Evolutionary conservation across 2,113 vertebrate species (phyloP).

Genomic region (Xiphophorus hellerii): DNA sequence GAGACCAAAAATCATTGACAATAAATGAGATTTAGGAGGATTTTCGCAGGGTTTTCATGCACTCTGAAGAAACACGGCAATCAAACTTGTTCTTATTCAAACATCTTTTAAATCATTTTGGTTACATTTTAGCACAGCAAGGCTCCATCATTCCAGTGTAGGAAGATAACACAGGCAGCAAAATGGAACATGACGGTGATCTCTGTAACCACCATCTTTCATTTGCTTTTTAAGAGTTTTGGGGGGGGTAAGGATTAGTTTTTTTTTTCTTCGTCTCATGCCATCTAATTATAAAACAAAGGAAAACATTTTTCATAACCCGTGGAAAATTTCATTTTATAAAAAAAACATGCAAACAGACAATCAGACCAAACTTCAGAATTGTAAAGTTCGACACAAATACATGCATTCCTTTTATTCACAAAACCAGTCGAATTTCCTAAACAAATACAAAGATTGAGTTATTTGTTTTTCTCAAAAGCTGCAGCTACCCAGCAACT

Average conservation of each 20-base stretch:
- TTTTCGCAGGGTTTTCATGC: conserved; percentile 33
- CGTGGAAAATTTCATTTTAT: conserved; percentile 54
- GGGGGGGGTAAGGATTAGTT: neutral
- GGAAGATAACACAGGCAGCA: conserved; percentile 52
- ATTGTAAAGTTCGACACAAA: conserved; percentile 91
- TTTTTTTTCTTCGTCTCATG: neutral
- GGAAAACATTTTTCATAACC: conserved; percentile 46
- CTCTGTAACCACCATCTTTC: conserved; percentile 41
- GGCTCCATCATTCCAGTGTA: conserved; percentile 53
- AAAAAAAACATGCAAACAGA: conserved; percentile 74
- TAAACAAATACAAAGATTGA: conserved; percentile 99
- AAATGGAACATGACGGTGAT: conserved; percentile 52
- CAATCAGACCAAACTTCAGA: conserved; percentile 84
- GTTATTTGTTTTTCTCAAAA: conserved; percentile 83
- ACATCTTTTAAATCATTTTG: conserved; percentile 65
- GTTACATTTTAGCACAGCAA: conserved; percentile 65
- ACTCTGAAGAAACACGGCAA: conserved; percentile 61
- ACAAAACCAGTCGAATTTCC: conserved; percentile 98
- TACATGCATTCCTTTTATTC: conserved; percentile 99
- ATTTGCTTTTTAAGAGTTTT: conserved; percentile 44
- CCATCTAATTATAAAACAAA: conserved; percentile 61
- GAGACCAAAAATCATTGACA: conserved; percentile 7
- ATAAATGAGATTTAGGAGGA: conserved; percentile 20
- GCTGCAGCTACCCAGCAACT: conserved; percentile 86
- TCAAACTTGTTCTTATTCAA: conserved; percentile 54